Base-by-base conservation (phyloP, 2,113 vertebrate genomes). In the Gorsachius goisagi region DNA sequence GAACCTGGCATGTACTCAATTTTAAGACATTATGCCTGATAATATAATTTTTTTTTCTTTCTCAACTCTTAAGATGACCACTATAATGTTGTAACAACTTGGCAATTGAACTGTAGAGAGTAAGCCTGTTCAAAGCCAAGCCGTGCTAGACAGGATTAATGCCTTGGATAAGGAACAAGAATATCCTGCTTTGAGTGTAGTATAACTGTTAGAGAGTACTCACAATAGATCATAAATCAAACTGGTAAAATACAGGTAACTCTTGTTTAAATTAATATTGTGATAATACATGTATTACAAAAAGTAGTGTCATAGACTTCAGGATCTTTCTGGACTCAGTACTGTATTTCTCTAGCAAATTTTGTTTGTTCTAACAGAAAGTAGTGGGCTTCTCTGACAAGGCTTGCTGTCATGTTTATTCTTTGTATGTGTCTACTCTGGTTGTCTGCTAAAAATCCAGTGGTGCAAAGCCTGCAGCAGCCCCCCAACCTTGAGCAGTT, bases 341-440 rank as follows among this genome's bases (percentile, higher is more conserved):
- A 32, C 3, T 60, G 9, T 18, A n/a, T 73, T 68, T 84, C 32
- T 59, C 27, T 2, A 68, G 13, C 9, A n/a, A 56, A 15, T 35
- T 6, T 5, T 4, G 5, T 15, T 50, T 17, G 8, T 69, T 91
- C 21, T 18, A 12, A 22, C 11, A 66, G 18, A 9, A 49, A n/a
- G 50, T 9, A n/a, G 2, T 24, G 39, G 17, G 5, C 19, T 66
- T 66, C 6, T 67, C 23, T 47, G 37, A 23, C 12, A 32, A 55
- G 12, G 15, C 32, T 53, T 35, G 24, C 19, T 44, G 28, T 37
- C 16, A 0, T 2, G 12, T 10, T 2, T 26, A 2, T 21, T 37
- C 14, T 74, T 32, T 32, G 2, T 27, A 1, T 9, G 2, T 0
- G 3, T 39, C 18, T 66, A 1, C 15, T 30, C 35, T 12, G 8